Percentiles rank a stretch among this genome's conserved stretches.
Conservation (phyloP, 2,113 vertebrate species). For the Canis aureus region DNA sequence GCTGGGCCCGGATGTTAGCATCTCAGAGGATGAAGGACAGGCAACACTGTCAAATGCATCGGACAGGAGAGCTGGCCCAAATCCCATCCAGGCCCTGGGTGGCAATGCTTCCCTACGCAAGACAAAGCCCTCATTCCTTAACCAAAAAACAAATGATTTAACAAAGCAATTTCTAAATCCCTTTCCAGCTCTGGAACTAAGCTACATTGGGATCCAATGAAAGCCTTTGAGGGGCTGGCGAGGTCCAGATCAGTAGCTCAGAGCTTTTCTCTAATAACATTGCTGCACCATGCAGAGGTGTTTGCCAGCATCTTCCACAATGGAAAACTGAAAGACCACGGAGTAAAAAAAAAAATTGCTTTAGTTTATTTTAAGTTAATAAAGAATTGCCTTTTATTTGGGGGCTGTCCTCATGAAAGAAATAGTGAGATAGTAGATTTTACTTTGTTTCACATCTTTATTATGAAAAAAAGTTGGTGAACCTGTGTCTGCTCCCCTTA, state of each 20-base stretch:
- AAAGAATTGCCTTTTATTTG: neutral
- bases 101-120: neutral
- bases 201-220: neutral
- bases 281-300: neutral
- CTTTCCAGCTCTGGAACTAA: neutral
- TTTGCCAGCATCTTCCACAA: neutral
- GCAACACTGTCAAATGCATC: fast-evolving
- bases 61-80: neutral
- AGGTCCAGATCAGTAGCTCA: fast-evolving
- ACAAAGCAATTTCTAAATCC: neutral
- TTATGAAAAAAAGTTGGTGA: neutral
- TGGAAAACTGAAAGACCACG: neutral
- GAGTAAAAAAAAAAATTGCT: neutral
- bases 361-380: neutral
- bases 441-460: neutral
- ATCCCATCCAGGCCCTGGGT: fast-evolving
- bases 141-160: neutral
- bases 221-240: neutral
- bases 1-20: neutral
- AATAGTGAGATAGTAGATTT: neutral
- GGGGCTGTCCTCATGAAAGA: neutral
- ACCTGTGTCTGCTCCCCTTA: neutral
- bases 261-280: neutral
- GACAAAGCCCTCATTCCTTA: neutral
- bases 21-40: neutral